Conservation (phyloP, 2,113 vertebrate species). For the Hyaena hyaena region DNA sequence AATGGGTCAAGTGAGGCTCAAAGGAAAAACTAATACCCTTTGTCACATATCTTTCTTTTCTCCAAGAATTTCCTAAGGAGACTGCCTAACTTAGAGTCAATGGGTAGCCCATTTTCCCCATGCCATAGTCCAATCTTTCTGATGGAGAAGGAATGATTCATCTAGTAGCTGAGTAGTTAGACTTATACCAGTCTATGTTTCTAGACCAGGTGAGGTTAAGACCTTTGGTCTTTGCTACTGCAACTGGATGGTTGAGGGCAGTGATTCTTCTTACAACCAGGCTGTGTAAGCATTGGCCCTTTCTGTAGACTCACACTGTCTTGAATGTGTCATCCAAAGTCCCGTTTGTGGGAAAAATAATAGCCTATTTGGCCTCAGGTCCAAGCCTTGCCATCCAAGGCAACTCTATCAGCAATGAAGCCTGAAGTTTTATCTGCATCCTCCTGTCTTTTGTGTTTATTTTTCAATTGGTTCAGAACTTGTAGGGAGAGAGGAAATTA, state of each 20-base stretch:
- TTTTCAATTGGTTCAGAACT: conserved; percentile 1
- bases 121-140: neutral
- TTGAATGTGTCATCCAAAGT: neutral
- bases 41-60: neutral
- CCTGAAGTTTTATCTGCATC: neutral
- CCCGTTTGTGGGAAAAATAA: neutral
- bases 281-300: neutral
- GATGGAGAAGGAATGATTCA: neutral
- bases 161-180: neutral
- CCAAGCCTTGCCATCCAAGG: neutral
- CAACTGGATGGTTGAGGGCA: neutral
- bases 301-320: neutral
- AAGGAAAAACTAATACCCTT: neutral
- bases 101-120: neutral
- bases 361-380: neutral
- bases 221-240: neutral
- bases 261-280: neutral
- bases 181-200: neutral
- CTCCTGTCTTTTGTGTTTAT: neutral
- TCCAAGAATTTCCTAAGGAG: neutral
- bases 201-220: neutral
- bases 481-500: neutral
- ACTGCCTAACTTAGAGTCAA: neutral
- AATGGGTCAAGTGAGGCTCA: neutral
- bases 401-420: neutral